Percentiles rank a stretch among this genome's conserved stretches.
phyloP scores from a whole-genome alignment of 2,113 vertebrate genomes.

The Sylvia atricapilla region DNA sequence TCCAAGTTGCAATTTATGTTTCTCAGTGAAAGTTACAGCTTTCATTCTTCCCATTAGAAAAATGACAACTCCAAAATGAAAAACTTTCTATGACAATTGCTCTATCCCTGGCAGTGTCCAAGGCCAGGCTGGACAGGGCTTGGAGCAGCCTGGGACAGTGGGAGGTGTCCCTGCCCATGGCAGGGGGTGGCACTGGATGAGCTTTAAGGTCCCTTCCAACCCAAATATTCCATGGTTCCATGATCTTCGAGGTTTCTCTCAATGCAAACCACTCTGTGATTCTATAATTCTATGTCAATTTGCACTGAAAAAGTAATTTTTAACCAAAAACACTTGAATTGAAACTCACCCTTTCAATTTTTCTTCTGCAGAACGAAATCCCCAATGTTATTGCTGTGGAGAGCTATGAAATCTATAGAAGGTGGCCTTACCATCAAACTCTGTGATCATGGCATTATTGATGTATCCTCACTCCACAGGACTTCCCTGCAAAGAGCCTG shows the following conservation, averaged over 20 bases:
- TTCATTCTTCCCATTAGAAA: not conserved
- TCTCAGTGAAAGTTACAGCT: not conserved
- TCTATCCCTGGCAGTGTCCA: not conserved
- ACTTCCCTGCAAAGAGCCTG: not conserved
- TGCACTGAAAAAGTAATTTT: not conserved
- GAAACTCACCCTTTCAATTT: not conserved
- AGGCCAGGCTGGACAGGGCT: rapidly evolving
- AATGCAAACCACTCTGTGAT: not conserved
- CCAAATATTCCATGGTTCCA: not conserved
- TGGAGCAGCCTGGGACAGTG: rapidly evolving
- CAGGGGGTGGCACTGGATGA: not conserved
- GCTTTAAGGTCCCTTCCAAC: not conserved
- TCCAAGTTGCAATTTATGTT: not conserved
- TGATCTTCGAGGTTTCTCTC: not conserved
- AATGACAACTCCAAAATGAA: not conserved
- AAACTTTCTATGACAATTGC: not conserved
- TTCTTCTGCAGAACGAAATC: not conserved
- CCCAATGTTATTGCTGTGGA: rapidly evolving
- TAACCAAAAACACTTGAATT: not conserved
- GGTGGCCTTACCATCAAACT: not conserved
- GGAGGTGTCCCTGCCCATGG: not conserved
- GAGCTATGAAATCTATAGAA: not conserved
- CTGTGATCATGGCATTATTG: not conserved
- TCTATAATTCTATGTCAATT: not conserved
- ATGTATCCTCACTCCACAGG: not conserved